A percentile compares a stretch with the other conserved stretches of the same genome.
phyloP scores from a whole-genome alignment of 2,888 invertebrate species.

The Drosophila leonis region DNA sequence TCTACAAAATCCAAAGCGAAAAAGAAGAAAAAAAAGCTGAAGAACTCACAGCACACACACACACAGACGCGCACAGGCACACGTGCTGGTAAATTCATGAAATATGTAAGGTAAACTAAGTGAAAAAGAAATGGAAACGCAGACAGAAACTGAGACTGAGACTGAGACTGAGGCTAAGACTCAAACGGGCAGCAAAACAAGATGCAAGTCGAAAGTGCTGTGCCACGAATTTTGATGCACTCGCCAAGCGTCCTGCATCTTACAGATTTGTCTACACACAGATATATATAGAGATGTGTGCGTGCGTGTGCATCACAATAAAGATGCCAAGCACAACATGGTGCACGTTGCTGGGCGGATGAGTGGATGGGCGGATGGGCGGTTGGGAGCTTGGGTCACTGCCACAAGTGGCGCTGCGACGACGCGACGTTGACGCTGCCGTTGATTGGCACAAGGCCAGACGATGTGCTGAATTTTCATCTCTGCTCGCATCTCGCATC shows the following conservation, averaged over 20 bases:
- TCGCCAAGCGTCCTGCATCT: slow-evolving; percentile 45
- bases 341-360: slow-evolving; percentile 14
- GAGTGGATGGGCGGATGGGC: slow-evolving; percentile 3
- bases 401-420: slow-evolving; percentile 70
- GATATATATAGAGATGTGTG: slow-evolving; percentile 5
- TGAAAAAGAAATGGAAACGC: slow-evolving; percentile 50
- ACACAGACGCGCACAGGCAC: slow-evolving; percentile 3
- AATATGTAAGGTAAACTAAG: slow-evolving; percentile 76
- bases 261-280: slow-evolving; percentile 33
- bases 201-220: slow-evolving; percentile 60
- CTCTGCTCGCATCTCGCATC: slow-evolving; percentile 3
- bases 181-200: slow-evolving; percentile 42
- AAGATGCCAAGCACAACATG: slow-evolving; percentile 57
- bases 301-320: slow-evolving; percentile 45
- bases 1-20: slow-evolving; percentile 53
- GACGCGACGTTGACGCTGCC: slow-evolving; percentile 38
- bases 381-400: slow-evolving; percentile 45
- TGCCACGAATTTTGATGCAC: slow-evolving; percentile 78
- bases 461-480: slow-evolving; percentile 33
- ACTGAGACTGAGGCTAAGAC: slow-evolving; percentile 25
- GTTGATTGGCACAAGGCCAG: slow-evolving; percentile 79
- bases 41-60: slow-evolving; percentile 3
- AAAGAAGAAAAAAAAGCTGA: neutral
- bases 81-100: slow-evolving; percentile 60
- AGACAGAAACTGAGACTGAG: slow-evolving; percentile 22